Base-by-base conservation (phyloP, 2,113 vertebrate genomes). In the Steatornis caripensis region DNA sequence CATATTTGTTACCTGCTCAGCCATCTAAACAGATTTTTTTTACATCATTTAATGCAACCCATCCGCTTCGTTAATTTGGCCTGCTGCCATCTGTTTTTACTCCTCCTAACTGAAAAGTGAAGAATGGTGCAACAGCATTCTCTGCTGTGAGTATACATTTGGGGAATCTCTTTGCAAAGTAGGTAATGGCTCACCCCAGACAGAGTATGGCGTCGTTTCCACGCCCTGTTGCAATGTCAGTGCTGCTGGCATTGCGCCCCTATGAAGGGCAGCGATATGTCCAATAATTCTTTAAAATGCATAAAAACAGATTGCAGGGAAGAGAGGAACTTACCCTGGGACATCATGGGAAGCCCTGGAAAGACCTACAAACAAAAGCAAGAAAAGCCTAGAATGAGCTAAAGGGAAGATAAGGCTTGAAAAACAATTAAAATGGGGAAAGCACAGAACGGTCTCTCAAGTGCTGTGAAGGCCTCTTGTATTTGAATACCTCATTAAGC, bases 401-500 rank as follows among this genome's bases (percentile, higher is more conserved):
- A 22, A 36, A 37, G 29, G 23, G 71, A 72, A 30, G 48, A 37
- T 54, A 84, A 86, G 84, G 11, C 24, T 48, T 48, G 20, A 75
- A 74, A 69, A 79, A 27, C 34, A 54, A 55, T 55, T 80, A 26
- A 69, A 54, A 23, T 16, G 58, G 30, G 46, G 39, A 77, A 70
- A 84, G 66, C 22, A 27, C 34, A 53, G 70, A 71, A 79, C 62
- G 37, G 34, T 30, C 32, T 76, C 68, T 80, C 37, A 76, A 51
- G 46, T n/a, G 58, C n/a, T 76, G 7, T 51, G 60, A 46, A 70
- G 76, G 34, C 49, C 39, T 70, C 23, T 84, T 77, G 21, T 70
- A 19, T 70, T 74, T 92, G 54, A 92, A 90, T 90, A 86, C 29
- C 41, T 90, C 83, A 24, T 92, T 95, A 84, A 55, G 79, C 51